These are phyloP conservation scores for Tupiocoris notatus DNA, from an alignment of 2,888 invertebrate genomes.

Conservation along the genomic window DNA sequence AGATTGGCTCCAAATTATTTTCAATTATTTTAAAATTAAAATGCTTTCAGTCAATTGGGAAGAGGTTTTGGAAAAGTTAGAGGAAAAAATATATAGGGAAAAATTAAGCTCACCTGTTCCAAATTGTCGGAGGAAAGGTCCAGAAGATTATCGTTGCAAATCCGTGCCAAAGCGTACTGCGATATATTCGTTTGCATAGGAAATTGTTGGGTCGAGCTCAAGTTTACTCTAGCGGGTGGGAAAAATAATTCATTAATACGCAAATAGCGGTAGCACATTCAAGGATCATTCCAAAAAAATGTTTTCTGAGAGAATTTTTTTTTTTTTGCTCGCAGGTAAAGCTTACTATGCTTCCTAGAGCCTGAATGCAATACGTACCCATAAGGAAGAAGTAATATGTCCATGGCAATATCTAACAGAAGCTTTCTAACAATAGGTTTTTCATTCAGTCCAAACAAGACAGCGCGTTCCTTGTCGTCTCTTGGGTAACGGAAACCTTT, in stretches of 20 bases:
- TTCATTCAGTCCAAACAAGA: slow-evolving; percentile 67
- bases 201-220: background rate
- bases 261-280: too few relatives aligned
- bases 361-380: slow-evolving; percentile 56
- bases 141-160: slow-evolving; percentile 38
- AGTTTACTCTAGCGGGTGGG: background rate
- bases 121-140: slow-evolving; percentile 41
- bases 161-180: slow-evolving; percentile 25
- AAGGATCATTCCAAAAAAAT: too few relatives aligned
- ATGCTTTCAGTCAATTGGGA: background rate
- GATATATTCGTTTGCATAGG: slow-evolving; percentile 39
- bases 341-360: too few relatives aligned
- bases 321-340: background rate
- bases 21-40: background rate
- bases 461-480: slow-evolving; percentile 63
- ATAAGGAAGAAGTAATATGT: slow-evolving; percentile 81
- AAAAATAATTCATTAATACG: background rate
- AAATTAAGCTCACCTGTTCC: slow-evolving; percentile 36
- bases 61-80: background rate
- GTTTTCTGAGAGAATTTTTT: background rate
- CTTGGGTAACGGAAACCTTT: slow-evolving; percentile 68
- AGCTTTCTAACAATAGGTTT: slow-evolving; percentile 68
- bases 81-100: background rate
- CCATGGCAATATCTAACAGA: slow-evolving; percentile 74
- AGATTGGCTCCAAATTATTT: too few relatives aligned